Evolutionary conservation across 2,888 invertebrate species (phyloP).

Genomic region (Amorpha juglandis): DNA sequence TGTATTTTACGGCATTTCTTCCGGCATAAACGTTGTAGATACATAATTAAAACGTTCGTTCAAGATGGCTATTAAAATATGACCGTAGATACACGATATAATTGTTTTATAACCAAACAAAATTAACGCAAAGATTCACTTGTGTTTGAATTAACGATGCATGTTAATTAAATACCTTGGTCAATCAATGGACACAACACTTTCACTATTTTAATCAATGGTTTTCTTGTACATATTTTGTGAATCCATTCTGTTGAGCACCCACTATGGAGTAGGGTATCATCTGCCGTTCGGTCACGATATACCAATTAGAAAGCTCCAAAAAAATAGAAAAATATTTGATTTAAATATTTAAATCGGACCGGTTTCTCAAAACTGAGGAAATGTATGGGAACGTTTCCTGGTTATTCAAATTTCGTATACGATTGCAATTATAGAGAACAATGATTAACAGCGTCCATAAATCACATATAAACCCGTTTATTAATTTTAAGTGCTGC

Average conservation of each 20-base stretch:
- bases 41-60: too few species aligned
- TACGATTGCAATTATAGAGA: conserved; percentile 2
- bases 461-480: conserved; percentile 2
- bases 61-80: too few species aligned
- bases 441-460: conserved; percentile 7
- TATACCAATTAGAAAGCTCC: conserved; percentile 29
- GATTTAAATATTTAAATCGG: conserved; percentile 31
- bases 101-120: conserved; percentile 4
- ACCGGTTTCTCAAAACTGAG: conserved; percentile 27
- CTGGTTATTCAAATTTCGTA: conserved; percentile 27
- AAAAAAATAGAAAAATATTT: conserved; percentile 25
- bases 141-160: conserved; percentile 16
- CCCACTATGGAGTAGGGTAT: not conserved
- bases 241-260: conserved; percentile 18
- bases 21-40: not conserved
- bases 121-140: conserved; percentile 6
- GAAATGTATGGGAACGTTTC: conserved; percentile 26
- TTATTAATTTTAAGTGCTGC: conserved; percentile 2
- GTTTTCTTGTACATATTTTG: conserved; percentile 27
- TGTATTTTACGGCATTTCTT: too few species aligned
- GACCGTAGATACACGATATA: not conserved
- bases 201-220: too few species aligned
- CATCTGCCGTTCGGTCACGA: conserved; percentile 28
- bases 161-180: conserved; percentile 20
- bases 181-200: conserved; percentile 24